These are phyloP conservation scores for Isoperla grammatica DNA, from an alignment of 2,888 invertebrate genomes.

Conservation along the genomic window DNA sequence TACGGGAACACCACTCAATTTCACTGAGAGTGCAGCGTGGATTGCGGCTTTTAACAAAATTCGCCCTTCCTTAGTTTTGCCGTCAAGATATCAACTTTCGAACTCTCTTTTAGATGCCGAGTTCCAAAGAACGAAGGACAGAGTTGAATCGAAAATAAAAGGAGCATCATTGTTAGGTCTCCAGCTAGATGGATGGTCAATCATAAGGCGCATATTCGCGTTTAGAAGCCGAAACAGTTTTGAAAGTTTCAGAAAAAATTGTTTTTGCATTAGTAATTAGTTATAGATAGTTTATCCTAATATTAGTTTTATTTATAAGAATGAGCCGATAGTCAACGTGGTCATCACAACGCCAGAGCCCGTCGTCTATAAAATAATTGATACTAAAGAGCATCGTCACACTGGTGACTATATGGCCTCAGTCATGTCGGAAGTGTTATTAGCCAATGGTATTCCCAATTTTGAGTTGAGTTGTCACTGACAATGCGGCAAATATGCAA, in stretches of 20 bases:
- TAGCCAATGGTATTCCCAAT: not conserved
- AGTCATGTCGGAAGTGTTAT: not conserved
- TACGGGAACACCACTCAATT: too few species aligned
- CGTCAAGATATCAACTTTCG: too few species aligned
- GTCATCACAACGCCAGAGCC: slow-evolving; percentile 2
- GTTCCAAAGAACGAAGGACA: not conserved
- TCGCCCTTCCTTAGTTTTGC: too few species aligned
- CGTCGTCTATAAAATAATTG: not conserved
- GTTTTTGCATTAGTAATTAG: too few species aligned
- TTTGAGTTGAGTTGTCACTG: slow-evolving; percentile 17
- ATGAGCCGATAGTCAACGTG: not conserved
- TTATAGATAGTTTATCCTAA: too few species aligned
- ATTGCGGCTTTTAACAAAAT: too few species aligned
- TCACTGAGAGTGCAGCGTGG: too few species aligned
- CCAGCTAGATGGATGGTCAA: not conserved
- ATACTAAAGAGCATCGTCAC: not conserved
- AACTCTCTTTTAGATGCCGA: not conserved
- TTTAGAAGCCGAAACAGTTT: too few species aligned
- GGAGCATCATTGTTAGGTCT: not conserved
- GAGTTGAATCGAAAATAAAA: not conserved
- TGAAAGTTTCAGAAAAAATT: too few species aligned
- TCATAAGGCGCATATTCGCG: not conserved
- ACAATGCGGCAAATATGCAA: slow-evolving; percentile 34
- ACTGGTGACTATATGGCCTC: not conserved
- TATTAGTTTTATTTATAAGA: not conserved